Percentiles rank a stretch among this genome's conserved stretches.
phyloP scores from a whole-genome alignment of 2,113 vertebrate species.

The Saguinus imperator region DNA sequence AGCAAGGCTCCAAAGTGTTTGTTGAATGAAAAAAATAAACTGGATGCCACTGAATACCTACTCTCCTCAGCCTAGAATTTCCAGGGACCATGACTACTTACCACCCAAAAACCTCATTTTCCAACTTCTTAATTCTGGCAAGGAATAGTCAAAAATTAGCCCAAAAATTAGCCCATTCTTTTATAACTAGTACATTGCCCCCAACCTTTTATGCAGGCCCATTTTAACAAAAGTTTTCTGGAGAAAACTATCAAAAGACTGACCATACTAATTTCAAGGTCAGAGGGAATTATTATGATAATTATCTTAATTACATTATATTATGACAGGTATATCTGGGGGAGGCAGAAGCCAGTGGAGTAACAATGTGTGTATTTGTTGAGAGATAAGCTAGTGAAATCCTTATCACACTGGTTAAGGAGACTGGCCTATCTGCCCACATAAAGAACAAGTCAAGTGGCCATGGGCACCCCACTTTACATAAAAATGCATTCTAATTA shows the following conservation, averaged over 20 bases:
- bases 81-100: neutral
- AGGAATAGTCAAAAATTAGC: neutral
- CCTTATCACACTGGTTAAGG: neutral
- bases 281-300: neutral
- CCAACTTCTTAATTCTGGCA: neutral
- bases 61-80: neutral
- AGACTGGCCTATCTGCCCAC: neutral
- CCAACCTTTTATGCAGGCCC: neutral
- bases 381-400: neutral
- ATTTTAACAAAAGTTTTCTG: neutral
- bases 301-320: neutral
- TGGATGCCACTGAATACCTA: neutral
- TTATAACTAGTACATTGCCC: neutral
- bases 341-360: neutral
- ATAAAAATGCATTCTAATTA: neutral
- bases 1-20: neutral
- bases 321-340: neutral
- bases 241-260: neutral
- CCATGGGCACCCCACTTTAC: neutral
- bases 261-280: neutral
- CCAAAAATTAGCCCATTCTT: neutral
- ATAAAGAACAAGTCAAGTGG: neutral
- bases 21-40: neutral
- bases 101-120: neutral
- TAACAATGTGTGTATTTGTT: neutral